phyloP scores from a whole-genome alignment of 2,888 invertebrate genomes.

The Craniophora ligustri region DNA sequence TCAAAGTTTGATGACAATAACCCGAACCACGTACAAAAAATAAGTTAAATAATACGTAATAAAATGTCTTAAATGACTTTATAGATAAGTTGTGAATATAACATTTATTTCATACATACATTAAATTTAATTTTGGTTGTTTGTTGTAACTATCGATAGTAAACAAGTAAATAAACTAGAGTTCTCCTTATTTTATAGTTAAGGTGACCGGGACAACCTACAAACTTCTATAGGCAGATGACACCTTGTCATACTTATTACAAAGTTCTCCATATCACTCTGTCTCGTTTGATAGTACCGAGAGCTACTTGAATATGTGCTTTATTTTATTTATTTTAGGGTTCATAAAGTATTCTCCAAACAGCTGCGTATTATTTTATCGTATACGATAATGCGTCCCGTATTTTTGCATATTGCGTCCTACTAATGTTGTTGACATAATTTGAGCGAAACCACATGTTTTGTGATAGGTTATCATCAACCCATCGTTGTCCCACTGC shows the following conservation, averaged over 20 bases:
- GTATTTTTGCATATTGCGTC: no score
- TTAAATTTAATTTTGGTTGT: no score
- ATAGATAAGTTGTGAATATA: no score
- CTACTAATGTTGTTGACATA: no score
- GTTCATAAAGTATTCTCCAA: constrained; percentile 2
- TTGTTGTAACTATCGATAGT: not conserved
- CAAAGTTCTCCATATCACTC: constrained; percentile 15
- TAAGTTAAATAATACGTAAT: no score
- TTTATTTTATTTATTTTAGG: constrained; percentile 7
- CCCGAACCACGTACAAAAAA: no score
- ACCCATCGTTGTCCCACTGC: not conserved
- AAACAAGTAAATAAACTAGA: not conserved
- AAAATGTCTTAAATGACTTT: no score
- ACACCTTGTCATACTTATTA: not conserved
- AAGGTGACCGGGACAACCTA: constrained; percentile 26
- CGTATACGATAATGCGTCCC: no score
- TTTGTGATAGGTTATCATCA: no score
- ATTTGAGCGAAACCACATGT: no score
- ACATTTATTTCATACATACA: no score
- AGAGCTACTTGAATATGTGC: constrained; percentile 1
- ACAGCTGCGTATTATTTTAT: not conserved
- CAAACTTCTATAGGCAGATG: constrained; percentile 20
- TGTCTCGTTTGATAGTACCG: constrained; percentile 8
- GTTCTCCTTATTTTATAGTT: not conserved
- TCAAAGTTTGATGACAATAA: no score